Evolutionary conservation across 2,113 vertebrate species (phyloP).

Genomic region (Dissostichus mawsoni): DNA sequence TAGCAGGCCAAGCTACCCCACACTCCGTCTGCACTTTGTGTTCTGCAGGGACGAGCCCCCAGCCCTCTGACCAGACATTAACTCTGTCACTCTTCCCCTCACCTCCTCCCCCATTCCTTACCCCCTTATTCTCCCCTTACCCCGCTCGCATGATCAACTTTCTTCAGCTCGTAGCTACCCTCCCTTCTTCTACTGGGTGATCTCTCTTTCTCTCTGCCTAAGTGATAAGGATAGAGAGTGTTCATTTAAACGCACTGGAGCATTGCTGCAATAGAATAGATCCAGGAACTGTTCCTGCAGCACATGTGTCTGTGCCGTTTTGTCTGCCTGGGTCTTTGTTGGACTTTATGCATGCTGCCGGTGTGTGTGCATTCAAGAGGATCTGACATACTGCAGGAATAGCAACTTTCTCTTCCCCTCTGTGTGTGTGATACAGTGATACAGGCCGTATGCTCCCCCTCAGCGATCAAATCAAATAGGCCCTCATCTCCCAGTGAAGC

Average conservation of each 20-base stretch:
- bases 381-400: slow-evolving; percentile 62
- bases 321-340: slow-evolving; percentile 28
- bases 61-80: slow-evolving; percentile 47
- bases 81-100: slow-evolving; percentile 20
- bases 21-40: slow-evolving; percentile 69
- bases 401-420: slow-evolving; percentile 43
- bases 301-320: slow-evolving; percentile 18
- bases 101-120: not conserved
- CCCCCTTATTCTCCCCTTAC: not conserved
- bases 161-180: not conserved
- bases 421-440: slow-evolving; percentile 62
- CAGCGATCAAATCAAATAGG: slow-evolving; percentile 75
- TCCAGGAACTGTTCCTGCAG: slow-evolving; percentile 1
- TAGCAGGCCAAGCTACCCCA: slow-evolving; percentile 73
- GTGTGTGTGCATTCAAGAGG: slow-evolving; percentile 37
- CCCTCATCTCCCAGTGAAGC: slow-evolving; percentile 72
- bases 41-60: slow-evolving; percentile 49
- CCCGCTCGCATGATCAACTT: not conserved
- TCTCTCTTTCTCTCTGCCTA: slow-evolving; percentile 5
- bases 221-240: slow-evolving; percentile 32
- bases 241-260: slow-evolving; percentile 37
- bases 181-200: not conserved
- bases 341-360: slow-evolving; percentile 19
- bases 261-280: slow-evolving; percentile 38
- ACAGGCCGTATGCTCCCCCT: slow-evolving; percentile 67